These are phyloP conservation scores for Herpailurus yagouaroundi DNA, from an alignment of 2,113 vertebrate genomes.

Conservation along the genomic window DNA sequence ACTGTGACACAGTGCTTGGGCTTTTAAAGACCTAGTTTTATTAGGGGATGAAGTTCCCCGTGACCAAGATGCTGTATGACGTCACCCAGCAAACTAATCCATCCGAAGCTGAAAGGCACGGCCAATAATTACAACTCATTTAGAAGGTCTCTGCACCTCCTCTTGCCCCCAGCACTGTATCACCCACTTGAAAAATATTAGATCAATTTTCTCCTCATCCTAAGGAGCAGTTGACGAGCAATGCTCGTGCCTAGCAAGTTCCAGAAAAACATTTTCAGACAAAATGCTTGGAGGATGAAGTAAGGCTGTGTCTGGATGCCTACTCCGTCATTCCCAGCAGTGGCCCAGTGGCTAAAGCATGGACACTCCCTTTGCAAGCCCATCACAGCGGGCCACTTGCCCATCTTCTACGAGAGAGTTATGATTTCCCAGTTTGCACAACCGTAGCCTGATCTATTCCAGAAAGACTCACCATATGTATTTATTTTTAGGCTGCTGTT, in stretches of 20 bases:
- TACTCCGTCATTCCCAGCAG: background rate
- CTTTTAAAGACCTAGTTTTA: conserved; percentile 40
- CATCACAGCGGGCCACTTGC: background rate
- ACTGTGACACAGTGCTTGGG: background rate
- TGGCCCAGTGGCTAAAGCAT: background rate
- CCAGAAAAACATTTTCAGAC: background rate
- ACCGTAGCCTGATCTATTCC: background rate
- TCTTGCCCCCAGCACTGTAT: background rate
- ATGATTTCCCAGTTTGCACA: background rate
- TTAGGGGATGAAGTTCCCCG: background rate
- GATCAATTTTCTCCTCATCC: background rate
- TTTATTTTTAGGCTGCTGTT: background rate
- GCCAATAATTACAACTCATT: background rate
- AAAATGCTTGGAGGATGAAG: background rate
- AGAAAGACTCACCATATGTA: background rate
- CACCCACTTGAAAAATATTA: background rate
- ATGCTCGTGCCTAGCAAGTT: background rate
- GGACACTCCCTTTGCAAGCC: background rate
- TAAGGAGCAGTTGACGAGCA: background rate
- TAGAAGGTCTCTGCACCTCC: background rate
- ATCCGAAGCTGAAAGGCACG: background rate
- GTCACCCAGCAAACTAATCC: background rate
- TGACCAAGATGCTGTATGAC: background rate
- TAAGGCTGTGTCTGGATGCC: background rate
- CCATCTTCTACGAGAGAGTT: background rate